A percentile compares a stretch with the other conserved stretches of the same genome.
These are phyloP conservation scores for Brassicogethes aeneus DNA, from an alignment of 2,888 invertebrate species.

Conservation along the genomic window DNA sequence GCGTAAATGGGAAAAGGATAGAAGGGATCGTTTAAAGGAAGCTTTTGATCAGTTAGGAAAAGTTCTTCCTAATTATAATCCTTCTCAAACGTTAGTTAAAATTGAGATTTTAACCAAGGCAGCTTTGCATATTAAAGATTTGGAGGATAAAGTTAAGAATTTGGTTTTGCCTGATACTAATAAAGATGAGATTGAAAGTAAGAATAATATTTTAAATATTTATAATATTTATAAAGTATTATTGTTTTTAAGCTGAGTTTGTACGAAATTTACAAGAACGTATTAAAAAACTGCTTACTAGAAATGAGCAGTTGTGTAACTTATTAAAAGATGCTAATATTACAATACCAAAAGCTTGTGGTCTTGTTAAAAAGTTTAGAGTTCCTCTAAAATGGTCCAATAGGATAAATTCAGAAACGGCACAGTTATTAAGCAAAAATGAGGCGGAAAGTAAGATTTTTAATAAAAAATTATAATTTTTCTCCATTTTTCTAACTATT, in stretches of 20 bases:
- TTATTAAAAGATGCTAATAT: slow-evolving; percentile 39
- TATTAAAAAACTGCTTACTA: slow-evolving; percentile 33
- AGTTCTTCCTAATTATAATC: slow-evolving; percentile 44
- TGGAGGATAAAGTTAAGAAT: slow-evolving; percentile 35
- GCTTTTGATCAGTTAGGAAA: slow-evolving; percentile 44
- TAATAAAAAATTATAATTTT: slow-evolving; percentile 3
- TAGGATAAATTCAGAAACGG: slow-evolving; percentile 31
- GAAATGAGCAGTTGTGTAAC: slow-evolving; percentile 37
- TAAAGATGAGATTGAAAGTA: slow-evolving; percentile 21
- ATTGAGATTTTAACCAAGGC: slow-evolving; percentile 40
- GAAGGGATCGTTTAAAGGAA: slow-evolving; percentile 56
- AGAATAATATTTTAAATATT: slow-evolving; percentile 14
- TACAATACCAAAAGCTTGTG: slow-evolving; percentile 33
- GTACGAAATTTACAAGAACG: slow-evolving; percentile 34
- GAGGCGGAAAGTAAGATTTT: slow-evolving; percentile 32
- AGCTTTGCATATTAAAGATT: slow-evolving; percentile 33
- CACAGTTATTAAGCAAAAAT: slow-evolving; percentile 28
- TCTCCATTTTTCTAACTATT: background rate
- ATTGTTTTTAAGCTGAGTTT: slow-evolving; percentile 27
- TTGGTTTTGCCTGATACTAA: slow-evolving; percentile 20
- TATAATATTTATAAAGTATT: background rate
- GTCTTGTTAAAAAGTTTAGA: slow-evolving; percentile 26
- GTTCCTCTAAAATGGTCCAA: slow-evolving; percentile 28
- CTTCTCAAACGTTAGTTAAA: slow-evolving; percentile 37
- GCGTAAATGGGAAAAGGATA: slow-evolving; percentile 61